Evolutionary conservation across 2,797 vertebrate species (phyloP).

Genomic region (Staurois parvus): DNA sequence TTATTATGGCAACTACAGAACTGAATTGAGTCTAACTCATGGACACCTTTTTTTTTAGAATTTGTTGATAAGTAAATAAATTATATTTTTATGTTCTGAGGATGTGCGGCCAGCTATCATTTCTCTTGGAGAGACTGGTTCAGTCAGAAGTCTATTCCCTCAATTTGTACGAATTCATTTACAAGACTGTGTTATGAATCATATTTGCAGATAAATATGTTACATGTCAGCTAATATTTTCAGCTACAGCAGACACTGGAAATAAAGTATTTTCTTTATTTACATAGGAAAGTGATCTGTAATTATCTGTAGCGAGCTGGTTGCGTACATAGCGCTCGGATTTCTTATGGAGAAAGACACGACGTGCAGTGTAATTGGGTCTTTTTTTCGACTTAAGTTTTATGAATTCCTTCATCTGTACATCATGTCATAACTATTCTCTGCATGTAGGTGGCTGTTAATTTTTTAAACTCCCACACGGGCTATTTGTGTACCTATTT

Average conservation of each 20-base stretch:
- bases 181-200: too few relatives aligned
- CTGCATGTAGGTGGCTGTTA: not conserved
- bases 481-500: slow-evolving; percentile 32
- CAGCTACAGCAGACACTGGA: not conserved
- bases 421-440: not conserved
- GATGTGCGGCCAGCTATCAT: too few relatives aligned
- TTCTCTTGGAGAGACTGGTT: too few relatives aligned
- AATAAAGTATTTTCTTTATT: not conserved
- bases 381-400: slow-evolving; percentile 15
- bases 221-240: not conserved
- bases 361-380: not conserved
- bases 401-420: slow-evolving; percentile 17
- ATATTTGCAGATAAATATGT: too few relatives aligned
- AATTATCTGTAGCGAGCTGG: not conserved
- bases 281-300: not conserved
- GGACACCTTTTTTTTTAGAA: too few relatives aligned
- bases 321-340: not conserved
- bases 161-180: too few relatives aligned
- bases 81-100: too few relatives aligned
- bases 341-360: not conserved
- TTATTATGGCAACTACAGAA: too few relatives aligned
- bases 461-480: slow-evolving; percentile 29
- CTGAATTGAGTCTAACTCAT: too few relatives aligned
- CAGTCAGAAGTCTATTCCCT: too few relatives aligned
- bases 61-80: too few relatives aligned